phyloP scores from a whole-genome alignment of 2,113 vertebrate genomes.

The Aphelocoma coerulescens region DNA sequence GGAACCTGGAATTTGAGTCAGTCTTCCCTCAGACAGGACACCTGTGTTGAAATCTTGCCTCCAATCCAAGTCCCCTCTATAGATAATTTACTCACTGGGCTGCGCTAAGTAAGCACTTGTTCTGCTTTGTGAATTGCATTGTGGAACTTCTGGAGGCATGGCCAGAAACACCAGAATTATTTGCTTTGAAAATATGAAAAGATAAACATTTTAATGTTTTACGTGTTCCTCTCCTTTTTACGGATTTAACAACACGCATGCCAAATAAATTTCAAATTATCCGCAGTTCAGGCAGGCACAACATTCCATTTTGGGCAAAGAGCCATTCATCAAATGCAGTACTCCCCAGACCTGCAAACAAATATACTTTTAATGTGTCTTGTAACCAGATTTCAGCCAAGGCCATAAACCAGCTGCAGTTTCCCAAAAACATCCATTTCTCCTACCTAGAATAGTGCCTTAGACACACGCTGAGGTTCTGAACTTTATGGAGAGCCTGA shows the following conservation, averaged over 20 bases:
- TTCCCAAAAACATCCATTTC: background rate
- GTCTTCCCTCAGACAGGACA: background rate
- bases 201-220: background rate
- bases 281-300: background rate
- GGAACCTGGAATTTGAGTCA: background rate
- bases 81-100: background rate
- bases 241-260: accelerated
- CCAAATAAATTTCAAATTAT: background rate
- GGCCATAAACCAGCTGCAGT: background rate
- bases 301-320: background rate
- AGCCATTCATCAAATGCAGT: background rate
- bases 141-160: background rate
- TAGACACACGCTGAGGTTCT: background rate
- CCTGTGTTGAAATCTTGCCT: background rate
- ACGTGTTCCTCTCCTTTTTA: background rate
- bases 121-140: background rate
- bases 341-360: background rate
- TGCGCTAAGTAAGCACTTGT: background rate
- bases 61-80: background rate
- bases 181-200: background rate
- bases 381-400: background rate
- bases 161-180: background rate
- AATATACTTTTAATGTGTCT: background rate
- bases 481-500: background rate
- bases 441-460: background rate